Conservation (phyloP, 2,888 invertebrate species). For the Pheosia tremula region DNA sequence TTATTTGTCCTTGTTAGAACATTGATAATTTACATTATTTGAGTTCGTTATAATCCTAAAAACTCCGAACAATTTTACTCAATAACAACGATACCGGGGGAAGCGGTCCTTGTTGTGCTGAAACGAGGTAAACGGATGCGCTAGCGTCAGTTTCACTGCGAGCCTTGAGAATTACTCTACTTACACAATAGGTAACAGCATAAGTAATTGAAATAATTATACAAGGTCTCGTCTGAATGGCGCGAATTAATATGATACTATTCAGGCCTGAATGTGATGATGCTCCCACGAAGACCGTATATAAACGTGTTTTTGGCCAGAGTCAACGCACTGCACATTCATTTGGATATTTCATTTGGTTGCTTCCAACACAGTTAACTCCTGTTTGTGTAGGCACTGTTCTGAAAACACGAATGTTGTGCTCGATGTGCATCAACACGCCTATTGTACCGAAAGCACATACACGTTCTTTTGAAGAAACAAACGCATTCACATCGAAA, state of each 20-base stretch:
- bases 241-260: slow-evolving; percentile 17
- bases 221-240: slow-evolving; percentile 17
- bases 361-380: slow-evolving; percentile 28
- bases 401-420: slow-evolving; percentile 76
- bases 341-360: slow-evolving; percentile 14
- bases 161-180: slow-evolving; percentile 63
- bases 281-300: slow-evolving; percentile 4
- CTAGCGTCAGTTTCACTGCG: slow-evolving; percentile 63
- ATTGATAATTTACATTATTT: neutral
- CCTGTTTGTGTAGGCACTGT: slow-evolving; percentile 53
- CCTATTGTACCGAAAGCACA: slow-evolving; percentile 67
- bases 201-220: slow-evolving; percentile 24
- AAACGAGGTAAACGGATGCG: slow-evolving; percentile 64
- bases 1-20: neutral
- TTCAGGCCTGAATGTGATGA: slow-evolving; percentile 3
- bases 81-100: neutral
- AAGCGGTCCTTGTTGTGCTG: slow-evolving; percentile 42
- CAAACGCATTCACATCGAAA: slow-evolving; percentile 67
- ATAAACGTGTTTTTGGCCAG: slow-evolving; percentile 1
- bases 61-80: neutral
- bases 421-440: slow-evolving; percentile 65
- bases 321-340: neutral
- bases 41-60: neutral
- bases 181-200: slow-evolving; percentile 51
- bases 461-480: slow-evolving; percentile 60